A percentile compares a stretch with the other conserved stretches of the same genome.
Conservation (phyloP, 2,888 invertebrate genomes). For the Drosophila prostipennis region DNA sequence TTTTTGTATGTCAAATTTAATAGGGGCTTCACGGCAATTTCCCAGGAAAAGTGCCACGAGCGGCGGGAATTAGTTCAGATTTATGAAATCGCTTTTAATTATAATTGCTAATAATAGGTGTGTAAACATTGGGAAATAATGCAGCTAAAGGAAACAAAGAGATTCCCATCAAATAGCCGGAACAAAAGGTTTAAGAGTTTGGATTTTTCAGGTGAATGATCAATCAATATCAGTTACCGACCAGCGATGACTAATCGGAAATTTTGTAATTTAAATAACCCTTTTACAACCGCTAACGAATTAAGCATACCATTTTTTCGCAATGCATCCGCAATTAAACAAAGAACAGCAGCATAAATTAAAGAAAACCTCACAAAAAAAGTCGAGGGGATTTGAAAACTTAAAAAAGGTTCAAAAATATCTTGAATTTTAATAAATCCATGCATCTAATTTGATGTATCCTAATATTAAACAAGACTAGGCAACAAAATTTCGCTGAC, state of each 20-base stretch:
- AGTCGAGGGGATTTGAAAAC: not conserved
- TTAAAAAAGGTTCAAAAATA: not conserved
- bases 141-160: not conserved
- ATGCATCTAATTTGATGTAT: no score
- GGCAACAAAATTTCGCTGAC: not conserved
- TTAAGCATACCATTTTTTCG: constrained; percentile 15
- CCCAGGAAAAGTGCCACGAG: constrained; percentile 7
- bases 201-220: constrained; percentile 7
- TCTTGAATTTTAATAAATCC: not conserved
- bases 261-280: constrained; percentile 11
- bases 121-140: constrained; percentile 4
- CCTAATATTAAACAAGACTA: not conserved
- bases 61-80: constrained; percentile 28
- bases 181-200: constrained; percentile 3
- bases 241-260: constrained; percentile 25
- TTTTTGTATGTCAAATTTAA: constrained; percentile 16
- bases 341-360: constrained; percentile 19
- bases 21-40: constrained; percentile 32
- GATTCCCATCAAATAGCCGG: not conserved
- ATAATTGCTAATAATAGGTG: constrained; percentile 5
- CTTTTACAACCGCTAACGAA: not conserved
- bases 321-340: constrained; percentile 19
- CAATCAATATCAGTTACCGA: constrained; percentile 6
- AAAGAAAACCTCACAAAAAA: not conserved
- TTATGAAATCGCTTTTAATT: constrained; percentile 4